Evolutionary conservation across 2,113 vertebrate genomes (phyloP), one percentile per base, ranked within the genome.

Genomic region (Edolisoma coerulescens): DNA sequence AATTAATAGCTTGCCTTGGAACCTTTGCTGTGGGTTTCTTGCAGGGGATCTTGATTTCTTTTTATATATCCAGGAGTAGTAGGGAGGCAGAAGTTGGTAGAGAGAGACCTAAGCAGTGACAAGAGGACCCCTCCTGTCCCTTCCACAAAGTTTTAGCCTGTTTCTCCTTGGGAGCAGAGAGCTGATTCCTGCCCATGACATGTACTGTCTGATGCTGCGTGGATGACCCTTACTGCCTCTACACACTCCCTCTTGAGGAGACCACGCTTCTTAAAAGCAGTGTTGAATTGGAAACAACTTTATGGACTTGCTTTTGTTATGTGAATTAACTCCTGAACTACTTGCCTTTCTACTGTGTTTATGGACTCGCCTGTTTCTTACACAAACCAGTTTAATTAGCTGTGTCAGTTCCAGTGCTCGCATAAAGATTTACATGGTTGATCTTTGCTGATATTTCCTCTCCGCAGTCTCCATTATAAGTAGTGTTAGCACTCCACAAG

Each of bases 251-350:
- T 74, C 90, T 92, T 53, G 76, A 85, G 84, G 77, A 86, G 39
- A 81, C 33, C 4, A 9, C 10, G 4, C 21, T 68, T 78, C 81
- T 79, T 64, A 84, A 89, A 87, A 84, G 54, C 54, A 78, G n/a
- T 2, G 0, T 47, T 95, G 88, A 95, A 94, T 74, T 91, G 91
- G 73, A 70, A 95, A 96, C 96, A 95, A 84, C 81, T 96, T 97
- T 96, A 97, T 96, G 87, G 95, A 93, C 97, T 96, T 77, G 82
- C 73, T 95, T 95, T 96, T 97, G 96, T 97, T 91, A 84, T 50
- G 78, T 3, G 20, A 94, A 95, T 97, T 94, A 96, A 93, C 90
- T 77, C 47, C 89, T 89, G 60, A 95, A 92, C 93, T 89, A 90
- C 90, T 84, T 77, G 71, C 52, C 87, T 94, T 94, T 96, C 82